Conservation (phyloP, 92 coral and sea anemone genomes). For the Bergia sp. region DNA sequence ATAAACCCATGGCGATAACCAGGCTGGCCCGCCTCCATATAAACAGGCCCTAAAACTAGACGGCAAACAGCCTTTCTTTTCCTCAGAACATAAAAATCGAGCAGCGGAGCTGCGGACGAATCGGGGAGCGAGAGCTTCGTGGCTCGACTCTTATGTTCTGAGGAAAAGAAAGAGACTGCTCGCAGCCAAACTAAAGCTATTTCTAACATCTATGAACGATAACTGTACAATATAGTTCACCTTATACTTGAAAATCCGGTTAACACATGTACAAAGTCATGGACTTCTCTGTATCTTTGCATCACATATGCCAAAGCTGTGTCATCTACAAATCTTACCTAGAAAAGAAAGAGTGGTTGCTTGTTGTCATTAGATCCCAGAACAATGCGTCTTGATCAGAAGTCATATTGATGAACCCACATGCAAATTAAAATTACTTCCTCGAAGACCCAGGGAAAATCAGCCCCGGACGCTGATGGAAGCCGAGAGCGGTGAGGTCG, state of each 20-base stretch:
- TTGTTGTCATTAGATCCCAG: background rate
- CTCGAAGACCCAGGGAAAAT: too few relatives aligned
- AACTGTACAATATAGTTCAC: conserved; percentile 31
- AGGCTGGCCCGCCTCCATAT: too few relatives aligned
- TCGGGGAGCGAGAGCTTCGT: too few relatives aligned
- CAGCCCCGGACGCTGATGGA: too few relatives aligned
- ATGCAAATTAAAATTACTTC: background rate
- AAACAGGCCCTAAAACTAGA: too few relatives aligned
- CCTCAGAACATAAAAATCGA: too few relatives aligned
- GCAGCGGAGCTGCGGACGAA: too few relatives aligned
- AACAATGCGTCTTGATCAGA: background rate
- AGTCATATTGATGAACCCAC: background rate
- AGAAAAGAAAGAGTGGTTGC: background rate
- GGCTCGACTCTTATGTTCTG: background rate
- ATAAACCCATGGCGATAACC: too few relatives aligned
- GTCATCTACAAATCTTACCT: conserved; percentile 96
- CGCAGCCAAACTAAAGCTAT: background rate
- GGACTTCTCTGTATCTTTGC: conserved; percentile 93
- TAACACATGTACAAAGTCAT: conserved; percentile 90
- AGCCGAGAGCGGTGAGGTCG: too few relatives aligned
- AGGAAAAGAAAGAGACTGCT: too few relatives aligned
- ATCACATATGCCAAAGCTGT: conserved; percentile 89
- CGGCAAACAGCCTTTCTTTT: too few relatives aligned
- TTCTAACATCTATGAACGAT: background rate
- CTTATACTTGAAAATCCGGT: conserved; percentile 82